Base-by-base conservation (phyloP, 2,888 invertebrate genomes). In the Meliscaeva auricollis region DNA sequence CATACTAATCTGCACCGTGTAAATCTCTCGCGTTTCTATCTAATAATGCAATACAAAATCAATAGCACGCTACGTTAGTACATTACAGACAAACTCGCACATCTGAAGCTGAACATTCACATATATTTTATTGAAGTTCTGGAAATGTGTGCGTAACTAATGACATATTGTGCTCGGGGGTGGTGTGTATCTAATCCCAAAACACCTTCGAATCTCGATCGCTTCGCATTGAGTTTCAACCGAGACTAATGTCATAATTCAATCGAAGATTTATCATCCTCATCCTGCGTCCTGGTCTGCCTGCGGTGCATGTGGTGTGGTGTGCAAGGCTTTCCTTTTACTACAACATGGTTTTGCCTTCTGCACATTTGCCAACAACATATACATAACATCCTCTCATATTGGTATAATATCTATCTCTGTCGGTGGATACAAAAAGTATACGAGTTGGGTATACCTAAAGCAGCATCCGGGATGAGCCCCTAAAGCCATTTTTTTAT, bases 181-280 rank as follows among this genome's bases (percentile, higher is more conserved):
- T 79, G 77, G 68, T 78, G 72, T 78, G 35, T 70, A 9, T 70
- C 83, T 84, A 80, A 75, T 80, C 79, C 74, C 74, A 75, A 80
- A 75, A 79, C 80, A 84, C 79, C 83, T 75, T 74, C 80, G 80
- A 84, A 80, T 80, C 58, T 80, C 58, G 66, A 84, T 75, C 66
- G 64, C 38, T 17, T 80, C 83, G 78, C 54, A 83, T 83, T 78
- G 68, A 78, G 78, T 84, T 80, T 84, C 80, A 80, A 66, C 64
- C 70, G 69, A 80, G 80, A 84, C 74, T 84, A 84, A 84, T 84
- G 80, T 80, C 70, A 80, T 84, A 80, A 84, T 80, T 84, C 84
- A 84, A 84, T 84, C 69, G 70, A 80, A 80, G 84, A 84, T 80
- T 75, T 79, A 84, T 84, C 79, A 79, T 75, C 5, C 58, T 48